These are phyloP conservation scores for Eptatretus burgeri DNA, from an alignment of 2,113 vertebrate species.

Conservation along the genomic window DNA sequence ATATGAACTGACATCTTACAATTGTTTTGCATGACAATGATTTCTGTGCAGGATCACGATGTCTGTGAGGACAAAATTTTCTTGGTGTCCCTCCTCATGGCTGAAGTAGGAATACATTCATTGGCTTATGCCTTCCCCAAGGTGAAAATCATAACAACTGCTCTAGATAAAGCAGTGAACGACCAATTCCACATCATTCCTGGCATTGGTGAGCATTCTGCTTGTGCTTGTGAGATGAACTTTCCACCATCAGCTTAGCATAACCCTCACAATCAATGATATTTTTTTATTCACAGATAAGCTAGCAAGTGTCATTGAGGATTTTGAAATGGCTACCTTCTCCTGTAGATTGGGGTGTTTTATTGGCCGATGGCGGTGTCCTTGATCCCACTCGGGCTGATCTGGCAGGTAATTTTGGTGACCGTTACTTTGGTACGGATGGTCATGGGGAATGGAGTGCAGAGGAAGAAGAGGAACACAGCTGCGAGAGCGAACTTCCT, in stretches of 20 bases:
- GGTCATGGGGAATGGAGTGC: conserved; percentile 32
- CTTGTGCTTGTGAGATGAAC: neutral
- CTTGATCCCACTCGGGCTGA: neutral
- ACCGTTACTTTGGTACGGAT: conserved; percentile 55
- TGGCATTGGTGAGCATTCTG: conserved; percentile 31
- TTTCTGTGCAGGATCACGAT: conserved; percentile 29
- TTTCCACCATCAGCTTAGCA: neutral
- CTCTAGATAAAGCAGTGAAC: conserved; percentile 50
- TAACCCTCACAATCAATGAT: neutral
- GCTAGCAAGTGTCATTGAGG: too few species aligned
- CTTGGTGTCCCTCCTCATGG: conserved; percentile 48
- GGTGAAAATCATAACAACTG: conserved; percentile 53
- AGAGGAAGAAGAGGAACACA: conserved; percentile 31
- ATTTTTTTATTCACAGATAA: neutral
- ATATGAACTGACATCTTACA: too few species aligned
- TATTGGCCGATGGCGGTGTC: neutral
- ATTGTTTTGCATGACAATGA: too few species aligned
- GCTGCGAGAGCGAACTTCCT: neutral
- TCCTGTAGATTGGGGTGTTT: neutral
- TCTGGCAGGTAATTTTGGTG: conserved; percentile 43
- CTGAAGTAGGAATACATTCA: conserved; percentile 53
- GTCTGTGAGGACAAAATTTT: conserved; percentile 62
- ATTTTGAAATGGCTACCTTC: too few species aligned
- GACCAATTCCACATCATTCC: conserved; percentile 65
- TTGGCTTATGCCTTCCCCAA: conserved; percentile 57